Conservation (phyloP, 2,797 vertebrate species). For the Malurus leucopterus region DNA sequence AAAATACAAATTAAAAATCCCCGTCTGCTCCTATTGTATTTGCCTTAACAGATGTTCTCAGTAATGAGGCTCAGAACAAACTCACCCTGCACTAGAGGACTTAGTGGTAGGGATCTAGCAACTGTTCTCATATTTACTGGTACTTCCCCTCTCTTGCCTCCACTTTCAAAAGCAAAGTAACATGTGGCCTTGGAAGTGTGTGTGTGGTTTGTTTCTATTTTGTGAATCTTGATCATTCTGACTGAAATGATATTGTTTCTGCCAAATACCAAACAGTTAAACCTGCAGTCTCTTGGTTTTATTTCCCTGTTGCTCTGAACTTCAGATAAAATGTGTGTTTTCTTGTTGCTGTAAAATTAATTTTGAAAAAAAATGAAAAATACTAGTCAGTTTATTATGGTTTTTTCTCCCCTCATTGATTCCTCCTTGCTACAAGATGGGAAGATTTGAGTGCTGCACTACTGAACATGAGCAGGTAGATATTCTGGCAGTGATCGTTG, state of each 20-base stretch:
- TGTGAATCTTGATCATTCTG: not conserved
- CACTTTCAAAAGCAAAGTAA: not conserved
- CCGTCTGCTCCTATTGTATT: not conserved
- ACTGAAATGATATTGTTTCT: not conserved
- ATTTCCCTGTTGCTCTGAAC: not conserved
- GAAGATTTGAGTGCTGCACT: not conserved
- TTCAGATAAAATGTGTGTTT: not conserved
- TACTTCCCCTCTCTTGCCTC: not conserved
- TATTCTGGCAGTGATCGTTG: fast-evolving
- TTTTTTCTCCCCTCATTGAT: not conserved
- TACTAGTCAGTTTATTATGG: not conserved
- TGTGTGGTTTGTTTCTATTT: not conserved
- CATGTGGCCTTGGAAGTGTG: not conserved
- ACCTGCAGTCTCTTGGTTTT: not conserved
- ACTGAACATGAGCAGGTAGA: not conserved
- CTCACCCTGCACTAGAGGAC: not conserved
- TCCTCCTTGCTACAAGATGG: not conserved
- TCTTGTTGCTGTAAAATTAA: not conserved
- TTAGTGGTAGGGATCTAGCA: not conserved
- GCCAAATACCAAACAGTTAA: not conserved
- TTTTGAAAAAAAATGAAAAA: not conserved
- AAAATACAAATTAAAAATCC: not conserved
- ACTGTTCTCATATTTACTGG: not conserved
- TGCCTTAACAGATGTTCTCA: not conserved
- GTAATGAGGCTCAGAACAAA: not conserved